Evolutionary conservation across 2,113 vertebrate genomes (phyloP).

Genomic region (Lepidothrix coronata): DNA sequence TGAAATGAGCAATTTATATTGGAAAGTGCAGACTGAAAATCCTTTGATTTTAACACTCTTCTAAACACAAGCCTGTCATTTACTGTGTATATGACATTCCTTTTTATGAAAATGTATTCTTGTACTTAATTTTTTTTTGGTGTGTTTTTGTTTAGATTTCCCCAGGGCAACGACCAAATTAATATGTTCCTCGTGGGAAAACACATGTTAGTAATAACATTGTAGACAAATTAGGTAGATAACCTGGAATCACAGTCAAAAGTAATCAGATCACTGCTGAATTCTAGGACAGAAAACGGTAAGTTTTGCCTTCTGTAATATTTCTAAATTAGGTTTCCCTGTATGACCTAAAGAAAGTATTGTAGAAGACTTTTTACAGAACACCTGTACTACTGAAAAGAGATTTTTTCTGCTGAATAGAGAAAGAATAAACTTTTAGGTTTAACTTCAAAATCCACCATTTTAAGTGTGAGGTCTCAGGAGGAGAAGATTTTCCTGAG

Average conservation of each 20-base stretch:
- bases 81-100: background rate
- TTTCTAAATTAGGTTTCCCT: constrained; percentile 33
- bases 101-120: constrained; percentile 22
- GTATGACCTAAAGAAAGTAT: background rate
- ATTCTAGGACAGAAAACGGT: background rate
- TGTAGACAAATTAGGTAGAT: constrained; percentile 48
- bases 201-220: constrained; percentile 41
- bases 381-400: background rate
- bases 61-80: constrained; percentile 3
- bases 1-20: constrained; percentile 29
- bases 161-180: constrained; percentile 29
- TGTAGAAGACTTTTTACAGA: background rate
- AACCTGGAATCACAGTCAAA: constrained; percentile 60
- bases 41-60: background rate
- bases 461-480: background rate
- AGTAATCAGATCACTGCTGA: constrained; percentile 22
- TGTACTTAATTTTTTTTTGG: background rate
- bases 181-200: constrained; percentile 43
- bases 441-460: background rate
- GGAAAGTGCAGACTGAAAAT: constrained; percentile 2
- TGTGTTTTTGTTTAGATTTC: constrained; percentile 11
- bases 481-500: background rate
- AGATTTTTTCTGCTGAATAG: background rate
- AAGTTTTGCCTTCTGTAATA: constrained; percentile 11
- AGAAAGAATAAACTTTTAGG: background rate